Conservation (phyloP, 2,113 vertebrate species). For the Nesoenas mayeri region DNA sequence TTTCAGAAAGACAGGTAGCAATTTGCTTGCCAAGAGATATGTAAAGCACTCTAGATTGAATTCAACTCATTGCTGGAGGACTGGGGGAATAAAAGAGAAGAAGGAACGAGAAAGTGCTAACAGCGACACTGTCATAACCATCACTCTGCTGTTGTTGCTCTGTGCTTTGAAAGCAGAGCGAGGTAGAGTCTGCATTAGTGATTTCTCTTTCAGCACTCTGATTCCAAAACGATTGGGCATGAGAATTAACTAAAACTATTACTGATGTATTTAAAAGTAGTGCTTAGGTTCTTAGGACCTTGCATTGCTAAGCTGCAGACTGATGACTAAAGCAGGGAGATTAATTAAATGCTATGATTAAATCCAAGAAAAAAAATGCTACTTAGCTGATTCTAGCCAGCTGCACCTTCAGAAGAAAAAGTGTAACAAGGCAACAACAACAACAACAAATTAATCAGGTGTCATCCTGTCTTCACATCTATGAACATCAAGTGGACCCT, state of each 20-base stretch:
- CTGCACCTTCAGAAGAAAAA: neutral
- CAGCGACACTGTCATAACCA: neutral
- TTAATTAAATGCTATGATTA: conserved; percentile 17
- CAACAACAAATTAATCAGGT: neutral
- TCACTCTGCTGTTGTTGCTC: neutral
- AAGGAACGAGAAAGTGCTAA: neutral
- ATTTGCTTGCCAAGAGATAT: neutral
- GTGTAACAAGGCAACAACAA: neutral
- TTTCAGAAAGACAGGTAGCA: conserved; percentile 1
- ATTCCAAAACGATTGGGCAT: neutral
- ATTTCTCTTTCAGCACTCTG: neutral
- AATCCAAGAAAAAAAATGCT: neutral
- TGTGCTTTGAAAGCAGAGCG: neutral
- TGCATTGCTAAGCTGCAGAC: neutral
- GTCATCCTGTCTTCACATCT: neutral
- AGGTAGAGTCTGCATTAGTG: neutral
- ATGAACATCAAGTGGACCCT: neutral
- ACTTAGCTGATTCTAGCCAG: neutral
- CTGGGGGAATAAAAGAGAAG: neutral
- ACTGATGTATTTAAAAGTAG: neutral
- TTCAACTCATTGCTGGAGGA: neutral
- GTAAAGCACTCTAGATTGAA: neutral
- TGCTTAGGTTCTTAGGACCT: conserved; percentile 12
- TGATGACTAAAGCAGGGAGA: neutral
- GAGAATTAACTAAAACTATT: neutral